Evolutionary conservation across 2,888 invertebrate genomes (phyloP).

Genomic region (Cataglyphis livida): DNA sequence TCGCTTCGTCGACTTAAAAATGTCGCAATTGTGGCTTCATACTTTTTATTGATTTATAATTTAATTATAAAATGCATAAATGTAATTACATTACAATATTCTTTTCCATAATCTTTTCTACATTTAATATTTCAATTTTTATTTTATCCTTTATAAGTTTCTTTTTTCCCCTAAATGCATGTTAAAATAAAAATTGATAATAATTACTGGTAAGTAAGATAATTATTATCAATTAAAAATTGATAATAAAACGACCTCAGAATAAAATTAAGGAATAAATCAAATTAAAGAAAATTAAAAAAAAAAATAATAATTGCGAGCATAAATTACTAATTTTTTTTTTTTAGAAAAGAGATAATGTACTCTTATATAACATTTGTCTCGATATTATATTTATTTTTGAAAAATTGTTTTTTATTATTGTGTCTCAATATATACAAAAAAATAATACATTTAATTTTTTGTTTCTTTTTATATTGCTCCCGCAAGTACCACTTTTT

Average conservation of each 20-base stretch:
- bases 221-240: neutral
- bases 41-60: conserved; percentile 16
- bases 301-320: neutral
- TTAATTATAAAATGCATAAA: neutral
- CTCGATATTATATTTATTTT: neutral
- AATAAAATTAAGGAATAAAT: neutral
- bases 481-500: neutral
- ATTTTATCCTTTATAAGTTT: neutral
- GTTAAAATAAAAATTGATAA: neutral
- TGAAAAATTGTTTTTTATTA: neutral
- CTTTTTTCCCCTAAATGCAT: neutral
- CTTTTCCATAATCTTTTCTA: neutral
- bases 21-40: conserved; percentile 34
- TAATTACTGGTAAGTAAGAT: neutral
- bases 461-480: neutral
- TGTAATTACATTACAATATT: neutral
- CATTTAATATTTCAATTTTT: neutral
- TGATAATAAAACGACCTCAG: neutral
- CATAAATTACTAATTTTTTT: neutral
- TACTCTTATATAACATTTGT: neutral
- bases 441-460: neutral
- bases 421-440: neutral
- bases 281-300: neutral
- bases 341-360: neutral
- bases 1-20: conserved; percentile 43